phyloP scores from a whole-genome alignment of 2,888 invertebrate species.

The Eristalis arbustorum region DNA sequence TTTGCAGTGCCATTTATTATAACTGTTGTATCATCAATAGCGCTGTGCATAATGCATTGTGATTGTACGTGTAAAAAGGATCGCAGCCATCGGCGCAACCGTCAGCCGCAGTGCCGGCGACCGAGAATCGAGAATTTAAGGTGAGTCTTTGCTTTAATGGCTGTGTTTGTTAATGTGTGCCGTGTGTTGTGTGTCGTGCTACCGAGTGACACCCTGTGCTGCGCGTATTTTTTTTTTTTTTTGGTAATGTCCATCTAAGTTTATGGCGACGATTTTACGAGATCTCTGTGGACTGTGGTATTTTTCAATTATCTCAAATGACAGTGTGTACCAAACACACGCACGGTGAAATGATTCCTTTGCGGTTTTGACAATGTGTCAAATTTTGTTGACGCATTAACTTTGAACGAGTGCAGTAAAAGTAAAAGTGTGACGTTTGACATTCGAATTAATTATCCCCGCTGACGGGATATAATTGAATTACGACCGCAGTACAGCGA shows the following conservation, averaged over 20 bases:
- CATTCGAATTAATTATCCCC: neutral
- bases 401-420: neutral
- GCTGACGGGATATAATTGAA: neutral
- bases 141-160: slow-evolving; percentile 77
- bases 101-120: slow-evolving; percentile 81
- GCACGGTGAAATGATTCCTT: neutral
- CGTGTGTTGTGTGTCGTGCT: neutral
- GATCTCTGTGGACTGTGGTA: neutral
- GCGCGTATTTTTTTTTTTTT: no score
- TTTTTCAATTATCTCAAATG: neutral
- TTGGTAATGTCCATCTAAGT: neutral
- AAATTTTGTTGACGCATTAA: neutral
- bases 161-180: neutral
- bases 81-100: slow-evolving; percentile 84
- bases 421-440: neutral
- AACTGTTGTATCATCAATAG: slow-evolving; percentile 91
- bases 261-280: neutral
- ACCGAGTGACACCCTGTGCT: neutral
- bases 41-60: slow-evolving; percentile 92
- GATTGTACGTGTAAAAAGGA: slow-evolving; percentile 88
- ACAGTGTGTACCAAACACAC: neutral
- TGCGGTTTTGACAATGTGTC: neutral
- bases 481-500: neutral
- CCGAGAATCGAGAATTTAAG: slow-evolving; percentile 83
- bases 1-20: slow-evolving; percentile 92